Evolutionary conservation across 2,888 invertebrate species (phyloP).

Genomic region (Catocala sponsa): DNA sequence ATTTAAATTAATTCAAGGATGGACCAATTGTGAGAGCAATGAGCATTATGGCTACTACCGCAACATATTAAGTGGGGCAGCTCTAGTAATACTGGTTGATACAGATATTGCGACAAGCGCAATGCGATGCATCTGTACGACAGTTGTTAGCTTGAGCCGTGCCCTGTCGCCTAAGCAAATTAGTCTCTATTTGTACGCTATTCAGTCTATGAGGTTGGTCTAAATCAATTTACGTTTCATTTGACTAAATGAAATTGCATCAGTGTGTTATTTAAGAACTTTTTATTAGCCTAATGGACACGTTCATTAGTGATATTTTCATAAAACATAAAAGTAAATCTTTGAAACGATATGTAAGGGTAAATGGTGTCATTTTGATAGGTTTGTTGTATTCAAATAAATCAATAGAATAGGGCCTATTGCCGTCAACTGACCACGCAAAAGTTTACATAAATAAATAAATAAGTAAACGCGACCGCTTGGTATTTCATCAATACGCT

Average conservation of each 20-base stretch:
- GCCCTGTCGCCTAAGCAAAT: slow-evolving; percentile 2
- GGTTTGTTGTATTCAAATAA: too few species aligned
- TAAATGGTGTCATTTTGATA: too few species aligned
- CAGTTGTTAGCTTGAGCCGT: slow-evolving; percentile 5
- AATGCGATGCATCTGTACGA: slow-evolving; percentile 19
- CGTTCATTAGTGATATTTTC: too few species aligned
- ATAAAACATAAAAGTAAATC: too few species aligned
- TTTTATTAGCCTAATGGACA: not conserved
- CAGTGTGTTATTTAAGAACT: not conserved
- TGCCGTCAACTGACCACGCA: too few species aligned
- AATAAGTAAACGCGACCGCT: too few species aligned
- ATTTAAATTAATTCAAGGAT: slow-evolving; percentile 12
- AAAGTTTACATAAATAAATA: too few species aligned
- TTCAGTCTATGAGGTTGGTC: slow-evolving; percentile 2
- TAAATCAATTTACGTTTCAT: not conserved
- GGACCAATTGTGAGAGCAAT: slow-evolving; percentile 7
- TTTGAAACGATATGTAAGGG: too few species aligned
- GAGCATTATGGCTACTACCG: slow-evolving; percentile 4
- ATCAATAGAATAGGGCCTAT: too few species aligned
- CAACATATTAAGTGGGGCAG: slow-evolving; percentile 14
- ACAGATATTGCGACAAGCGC: slow-evolving; percentile 12
- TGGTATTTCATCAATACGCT: too few species aligned
- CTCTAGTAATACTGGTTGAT: slow-evolving; percentile 16
- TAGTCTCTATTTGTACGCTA: slow-evolving; percentile 10
- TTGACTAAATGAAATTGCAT: not conserved